Percentiles rank a stretch among this genome's conserved stretches.
These are phyloP conservation scores for Lydus trimaculatus DNA, from an alignment of 2,888 invertebrate species.

Conservation along the genomic window DNA sequence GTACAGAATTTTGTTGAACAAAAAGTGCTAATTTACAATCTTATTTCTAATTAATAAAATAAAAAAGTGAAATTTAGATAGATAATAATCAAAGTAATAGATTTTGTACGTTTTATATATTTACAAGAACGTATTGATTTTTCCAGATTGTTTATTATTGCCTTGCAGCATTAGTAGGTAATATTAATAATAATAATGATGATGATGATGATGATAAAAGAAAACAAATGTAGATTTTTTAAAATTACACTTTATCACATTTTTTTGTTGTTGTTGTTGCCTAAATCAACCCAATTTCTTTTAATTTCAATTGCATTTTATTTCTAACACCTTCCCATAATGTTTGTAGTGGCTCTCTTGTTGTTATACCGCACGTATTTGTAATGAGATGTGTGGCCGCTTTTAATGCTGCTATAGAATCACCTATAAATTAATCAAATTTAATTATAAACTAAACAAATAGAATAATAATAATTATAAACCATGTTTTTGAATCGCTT, in stretches of 20 bases:
- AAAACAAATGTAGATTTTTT: background rate
- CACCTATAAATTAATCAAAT: slow-evolving; percentile 34
- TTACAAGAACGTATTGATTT: slow-evolving; percentile 27
- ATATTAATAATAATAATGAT: slow-evolving; percentile 17
- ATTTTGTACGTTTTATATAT: slow-evolving; percentile 47
- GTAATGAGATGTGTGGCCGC: slow-evolving; percentile 44
- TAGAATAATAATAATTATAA: slow-evolving; percentile 36
- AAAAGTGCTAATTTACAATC: background rate
- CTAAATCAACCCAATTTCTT: slow-evolving; percentile 34
- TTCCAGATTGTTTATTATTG: slow-evolving; percentile 27
- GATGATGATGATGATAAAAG: slow-evolving; percentile 2
- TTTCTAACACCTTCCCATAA: slow-evolving; percentile 43
- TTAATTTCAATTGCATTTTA: slow-evolving; percentile 41
- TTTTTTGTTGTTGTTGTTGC: too few relatives aligned
- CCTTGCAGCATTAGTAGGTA: slow-evolving; percentile 22
- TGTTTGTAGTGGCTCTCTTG: slow-evolving; percentile 42
- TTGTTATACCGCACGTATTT: slow-evolving; percentile 38
- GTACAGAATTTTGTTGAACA: slow-evolving; percentile 21
- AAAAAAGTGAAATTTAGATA: background rate
- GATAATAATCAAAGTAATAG: slow-evolving; percentile 26
- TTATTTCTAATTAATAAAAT: background rate
- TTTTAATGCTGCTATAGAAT: slow-evolving; percentile 41
- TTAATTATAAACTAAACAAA: background rate
- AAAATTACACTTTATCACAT: background rate
- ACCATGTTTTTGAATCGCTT: slow-evolving; percentile 66